Base-by-base conservation (phyloP, 2,113 vertebrate genomes). In the Barbus barbus region DNA sequence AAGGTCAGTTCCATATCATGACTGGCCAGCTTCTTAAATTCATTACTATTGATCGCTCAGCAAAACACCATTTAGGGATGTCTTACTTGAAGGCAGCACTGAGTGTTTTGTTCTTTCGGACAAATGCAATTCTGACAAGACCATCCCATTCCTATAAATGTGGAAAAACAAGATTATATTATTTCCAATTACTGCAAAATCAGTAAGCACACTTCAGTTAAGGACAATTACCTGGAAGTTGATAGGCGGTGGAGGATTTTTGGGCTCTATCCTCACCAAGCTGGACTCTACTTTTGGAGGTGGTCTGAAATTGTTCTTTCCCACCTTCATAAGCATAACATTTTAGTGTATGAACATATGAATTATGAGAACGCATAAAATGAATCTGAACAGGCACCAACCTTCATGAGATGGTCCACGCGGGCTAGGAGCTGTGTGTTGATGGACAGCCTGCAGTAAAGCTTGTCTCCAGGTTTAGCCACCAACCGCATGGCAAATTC, bases 221-320 rank as follows among this genome's bases (percentile, higher is more conserved):
- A 83, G 11, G 20, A 36, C 48, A 71, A 75, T 74, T 74, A 80
- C 98, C 96, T 98, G 97, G 89, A 99, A 99, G 89, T 98, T 99
- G 53, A 99, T 95, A 9, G 97, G 96, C 44, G 98, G 97, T 44
- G 98, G 97, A 46, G 98, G 98, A 87, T 98, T 99, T 92, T 96
- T 99, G 0, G 98, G 98, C 84, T 99, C 98, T 94, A 99, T 98
- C 88, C 98, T 94, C 80, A 99, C 95, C 26, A 99, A 97, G 83
- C 98, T 99, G 58, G 98, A 99, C 89, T 99, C 98, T n/a, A 99
- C 98, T 94, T 98, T 99, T 18, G 98, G 98, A 85, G 98, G 98
- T 71, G 98, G 98, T 65, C 94, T 95, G 93, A 99, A 99, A 88
- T 99, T 99, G 90, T 99, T 99, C 90, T 96, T 99, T 77, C 98